phyloP scores from a whole-genome alignment of 2,888 invertebrate species.

The Oxycera nigricornis region DNA sequence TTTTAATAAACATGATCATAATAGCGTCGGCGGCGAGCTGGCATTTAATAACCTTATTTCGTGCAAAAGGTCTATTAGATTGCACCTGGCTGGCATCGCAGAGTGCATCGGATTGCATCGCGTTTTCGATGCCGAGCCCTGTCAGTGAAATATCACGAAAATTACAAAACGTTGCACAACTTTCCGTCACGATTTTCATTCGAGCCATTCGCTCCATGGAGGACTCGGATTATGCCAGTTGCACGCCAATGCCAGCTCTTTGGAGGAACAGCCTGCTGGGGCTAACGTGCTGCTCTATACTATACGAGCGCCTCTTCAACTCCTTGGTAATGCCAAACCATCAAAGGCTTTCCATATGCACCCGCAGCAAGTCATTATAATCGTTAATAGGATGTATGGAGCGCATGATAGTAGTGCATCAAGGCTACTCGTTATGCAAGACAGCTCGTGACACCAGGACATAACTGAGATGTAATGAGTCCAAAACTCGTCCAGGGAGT shows the following conservation, averaged over 20 bases:
- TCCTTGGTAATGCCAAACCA: background rate
- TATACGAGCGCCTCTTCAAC: background rate
- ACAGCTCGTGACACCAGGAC: no score
- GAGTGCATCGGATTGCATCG: background rate
- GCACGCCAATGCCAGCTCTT: background rate
- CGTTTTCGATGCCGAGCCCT: background rate
- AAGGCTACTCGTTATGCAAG: no score
- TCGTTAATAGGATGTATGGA: background rate
- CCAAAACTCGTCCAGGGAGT: no score
- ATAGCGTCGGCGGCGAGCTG: background rate
- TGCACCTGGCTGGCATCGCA: background rate
- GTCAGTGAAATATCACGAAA: conserved; percentile 16
- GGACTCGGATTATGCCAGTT: background rate
- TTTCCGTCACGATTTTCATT: conserved; percentile 27
- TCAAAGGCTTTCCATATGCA: background rate
- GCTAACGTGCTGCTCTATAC: background rate
- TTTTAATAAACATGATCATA: conserved; percentile 12
- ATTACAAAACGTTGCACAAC: conserved; percentile 27
- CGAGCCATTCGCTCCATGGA: background rate
- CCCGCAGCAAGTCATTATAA: background rate
- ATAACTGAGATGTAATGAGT: no score
- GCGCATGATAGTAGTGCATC: no score
- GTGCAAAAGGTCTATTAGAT: conserved; percentile 31
- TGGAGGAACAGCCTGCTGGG: background rate
- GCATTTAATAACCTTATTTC: conserved; percentile 29